These are phyloP conservation scores for Nyctibius grandis DNA, from an alignment of 2,797 vertebrate genomes.

Conservation along the genomic window DNA sequence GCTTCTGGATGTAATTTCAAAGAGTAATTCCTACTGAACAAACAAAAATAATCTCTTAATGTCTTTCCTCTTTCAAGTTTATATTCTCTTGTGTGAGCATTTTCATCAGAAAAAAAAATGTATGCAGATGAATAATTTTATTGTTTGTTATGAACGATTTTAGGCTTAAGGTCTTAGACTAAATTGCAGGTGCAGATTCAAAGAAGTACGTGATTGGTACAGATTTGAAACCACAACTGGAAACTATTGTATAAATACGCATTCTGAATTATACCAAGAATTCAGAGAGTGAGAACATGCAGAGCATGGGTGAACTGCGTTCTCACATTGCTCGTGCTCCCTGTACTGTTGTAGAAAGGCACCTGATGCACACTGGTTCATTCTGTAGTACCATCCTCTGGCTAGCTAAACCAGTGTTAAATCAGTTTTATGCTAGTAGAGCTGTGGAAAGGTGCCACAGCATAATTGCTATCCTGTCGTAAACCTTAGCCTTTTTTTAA, in stretches of 20 bases:
- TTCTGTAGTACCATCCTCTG: neutral
- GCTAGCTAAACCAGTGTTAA: neutral
- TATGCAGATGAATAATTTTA: neutral
- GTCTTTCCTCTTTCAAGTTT: neutral
- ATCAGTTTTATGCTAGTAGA: neutral
- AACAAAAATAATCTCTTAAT: neutral
- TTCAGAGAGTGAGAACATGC: neutral
- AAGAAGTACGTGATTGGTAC: neutral
- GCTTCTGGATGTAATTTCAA: neutral
- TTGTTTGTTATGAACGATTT: neutral
- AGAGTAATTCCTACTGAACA: neutral
- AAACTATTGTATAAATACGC: neutral
- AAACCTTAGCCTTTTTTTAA: neutral
- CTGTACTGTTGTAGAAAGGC: neutral
- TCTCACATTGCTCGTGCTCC: accelerated
- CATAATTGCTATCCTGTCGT: neutral
- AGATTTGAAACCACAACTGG: neutral
- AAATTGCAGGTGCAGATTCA: neutral
- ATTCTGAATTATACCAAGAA: neutral
- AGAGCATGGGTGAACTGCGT: neutral
- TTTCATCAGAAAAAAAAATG: neutral
- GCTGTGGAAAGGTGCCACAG: neutral
- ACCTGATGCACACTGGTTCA: neutral
- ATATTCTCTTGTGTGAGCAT: neutral
- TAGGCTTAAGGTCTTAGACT: neutral